Evolutionary conservation across 2,888 invertebrate genomes (phyloP).

Genomic region (Metacarcinus magister): DNA sequence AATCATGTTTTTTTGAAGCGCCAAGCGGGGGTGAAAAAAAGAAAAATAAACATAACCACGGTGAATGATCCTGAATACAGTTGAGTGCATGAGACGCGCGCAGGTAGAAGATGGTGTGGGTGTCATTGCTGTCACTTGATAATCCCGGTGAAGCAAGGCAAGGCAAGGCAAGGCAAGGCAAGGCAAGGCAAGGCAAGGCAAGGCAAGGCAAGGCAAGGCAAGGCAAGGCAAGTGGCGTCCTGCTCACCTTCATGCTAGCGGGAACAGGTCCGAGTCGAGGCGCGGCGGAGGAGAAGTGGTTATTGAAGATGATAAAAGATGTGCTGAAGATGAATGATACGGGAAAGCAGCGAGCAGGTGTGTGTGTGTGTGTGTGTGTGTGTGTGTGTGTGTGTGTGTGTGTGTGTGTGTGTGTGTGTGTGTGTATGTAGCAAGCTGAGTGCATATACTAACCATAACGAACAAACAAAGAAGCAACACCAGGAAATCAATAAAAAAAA

Average conservation of each 20-base stretch:
- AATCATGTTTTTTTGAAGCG: not conserved
- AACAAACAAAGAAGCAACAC: not conserved
- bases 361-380: conserved; percentile 33
- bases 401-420: not conserved
- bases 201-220: not conserved
- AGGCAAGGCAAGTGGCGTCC: not conserved
- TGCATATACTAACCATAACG: not conserved
- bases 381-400: conserved; percentile 55
- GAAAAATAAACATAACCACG: not conserved
- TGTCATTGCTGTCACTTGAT: not conserved
- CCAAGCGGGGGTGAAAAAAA: not conserved
- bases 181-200: not conserved
- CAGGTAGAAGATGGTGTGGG: not conserved
- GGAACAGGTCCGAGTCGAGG: conserved; percentile 14
- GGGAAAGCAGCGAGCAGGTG: not conserved
- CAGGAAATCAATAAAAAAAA: not conserved
- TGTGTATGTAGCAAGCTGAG: not conserved
- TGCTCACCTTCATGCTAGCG: conserved; percentile 42
- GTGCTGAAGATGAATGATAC: conserved; percentile 42
- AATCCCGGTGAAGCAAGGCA: not conserved
- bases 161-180: not conserved
- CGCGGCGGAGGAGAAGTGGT: not conserved
- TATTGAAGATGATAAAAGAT: conserved; percentile 53
- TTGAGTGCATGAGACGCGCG: not conserved
- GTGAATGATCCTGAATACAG: not conserved